phyloP scores from a whole-genome alignment of 2,797 vertebrate species.

The Lutjanus campechanus region DNA sequence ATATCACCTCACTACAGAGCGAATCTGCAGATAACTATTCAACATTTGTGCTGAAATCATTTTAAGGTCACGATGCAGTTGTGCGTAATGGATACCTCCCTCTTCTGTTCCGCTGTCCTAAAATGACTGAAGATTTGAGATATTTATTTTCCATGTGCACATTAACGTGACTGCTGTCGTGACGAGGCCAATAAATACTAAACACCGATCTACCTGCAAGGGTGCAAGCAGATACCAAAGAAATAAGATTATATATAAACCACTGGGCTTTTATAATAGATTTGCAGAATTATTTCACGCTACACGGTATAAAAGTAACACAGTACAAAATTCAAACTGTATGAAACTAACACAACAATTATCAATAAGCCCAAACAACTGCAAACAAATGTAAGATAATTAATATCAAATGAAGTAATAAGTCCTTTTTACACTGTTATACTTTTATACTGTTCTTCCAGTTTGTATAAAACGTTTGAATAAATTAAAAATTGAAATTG shows the following conservation, averaged over 20 bases:
- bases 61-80: slow-evolving; percentile 24
- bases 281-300: not conserved
- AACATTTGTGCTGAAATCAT: slow-evolving; percentile 39
- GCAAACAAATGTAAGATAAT: no score
- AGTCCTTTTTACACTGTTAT: no score
- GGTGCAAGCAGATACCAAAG: not conserved
- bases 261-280: not conserved
- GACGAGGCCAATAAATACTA: not conserved
- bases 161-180: not conserved
- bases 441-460: no score
- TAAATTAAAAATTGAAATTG: no score
- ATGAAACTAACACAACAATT: no score
- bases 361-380: no score
- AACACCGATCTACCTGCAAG: not conserved
- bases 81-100: slow-evolving; percentile 6
- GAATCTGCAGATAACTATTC: slow-evolving; percentile 27
- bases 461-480: no score
- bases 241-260: not conserved
- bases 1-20: slow-evolving; percentile 31
- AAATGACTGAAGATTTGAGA: slow-evolving; percentile 11
- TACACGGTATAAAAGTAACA: no score
- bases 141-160: slow-evolving; percentile 1
- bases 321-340: no score
- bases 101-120: not conserved
- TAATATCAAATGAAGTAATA: no score